Base-by-base conservation (phyloP, 2,888 invertebrate species). In the Azorinus chamasolen region DNA sequence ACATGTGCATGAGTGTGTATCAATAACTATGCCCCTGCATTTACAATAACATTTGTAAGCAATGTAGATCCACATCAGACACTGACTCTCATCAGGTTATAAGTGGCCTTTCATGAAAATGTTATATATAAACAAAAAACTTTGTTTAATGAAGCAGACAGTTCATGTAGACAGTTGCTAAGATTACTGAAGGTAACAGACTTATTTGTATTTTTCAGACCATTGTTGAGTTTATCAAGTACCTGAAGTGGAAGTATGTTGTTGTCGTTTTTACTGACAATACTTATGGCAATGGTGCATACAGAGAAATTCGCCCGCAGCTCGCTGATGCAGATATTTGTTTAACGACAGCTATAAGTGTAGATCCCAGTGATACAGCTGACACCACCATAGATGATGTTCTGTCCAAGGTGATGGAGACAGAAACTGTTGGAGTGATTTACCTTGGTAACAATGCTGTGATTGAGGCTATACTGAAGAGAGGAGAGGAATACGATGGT, bases 201-300 rank as follows among this genome's bases (percentile, higher is more conserved):
- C n/a, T n/a, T 24, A 16, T 37, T 16, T 16, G 16, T 43, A 39
- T 46, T 16, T 74, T 85, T 14, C 86, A 93, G 86, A 91, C 92
- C 2, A 88, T 93, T 58, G 85, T 92, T 4, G 86, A 90, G 57
- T 87, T 92, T 0, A 74, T 94, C 65, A 79, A 88, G 25, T 85
- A 90, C 55, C 83, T 93, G 53, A 87, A 91, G 14, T 94, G 94
- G 94, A 87, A 89, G 32, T 93, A 91, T 75, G 89, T 93, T 12
- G 91, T 90, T 2, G 87, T 93, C 16, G 88, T 94, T 16, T 92
- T 92, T 78, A 92, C 93, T 0, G 88, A 90, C 22, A 88, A 88
- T n/a, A 82, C 72, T 0, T 87, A 87, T 51, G 90, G 90, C 3
- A 59, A 65, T 22, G 82, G 76, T 22, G 85, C 87, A 0, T 87